Conservation (phyloP, 2,797 vertebrate species). For the Catharus ustulatus region DNA sequence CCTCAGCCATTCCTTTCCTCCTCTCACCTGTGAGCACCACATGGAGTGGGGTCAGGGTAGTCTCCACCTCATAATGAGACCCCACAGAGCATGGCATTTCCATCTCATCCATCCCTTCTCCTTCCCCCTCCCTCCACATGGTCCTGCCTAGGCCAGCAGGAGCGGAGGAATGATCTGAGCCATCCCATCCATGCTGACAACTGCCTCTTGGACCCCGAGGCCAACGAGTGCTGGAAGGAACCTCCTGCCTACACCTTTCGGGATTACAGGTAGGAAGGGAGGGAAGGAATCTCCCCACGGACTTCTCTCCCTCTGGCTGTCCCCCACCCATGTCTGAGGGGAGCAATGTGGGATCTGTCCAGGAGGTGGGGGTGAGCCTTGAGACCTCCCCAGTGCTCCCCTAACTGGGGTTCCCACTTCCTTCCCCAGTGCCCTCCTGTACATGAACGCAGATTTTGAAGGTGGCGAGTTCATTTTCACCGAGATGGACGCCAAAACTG, state of each 20-base stretch:
- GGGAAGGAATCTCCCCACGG: neutral
- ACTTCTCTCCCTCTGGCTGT: neutral
- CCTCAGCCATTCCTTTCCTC: neutral
- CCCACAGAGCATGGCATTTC: neutral
- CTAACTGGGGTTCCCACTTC: neutral
- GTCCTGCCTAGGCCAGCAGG: constrained; percentile 87
- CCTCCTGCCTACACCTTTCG: constrained; percentile 94
- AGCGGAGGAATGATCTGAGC: constrained; percentile 92
- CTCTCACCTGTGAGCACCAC: neutral
- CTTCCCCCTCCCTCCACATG: neutral
- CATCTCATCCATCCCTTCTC: constrained; percentile 38
- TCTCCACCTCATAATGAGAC: neutral
- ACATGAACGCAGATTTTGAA: constrained; percentile 95
- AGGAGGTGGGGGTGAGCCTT: neutral
- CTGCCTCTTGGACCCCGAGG: constrained; percentile 93
- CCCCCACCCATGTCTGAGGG: accelerated
- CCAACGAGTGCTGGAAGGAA: constrained; percentile 95
- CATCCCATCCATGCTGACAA: constrained; percentile 98
- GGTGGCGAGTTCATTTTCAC: constrained; percentile 98
- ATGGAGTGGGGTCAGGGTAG: accelerated
- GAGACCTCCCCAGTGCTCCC: neutral
- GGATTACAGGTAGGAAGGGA: constrained; percentile 89
- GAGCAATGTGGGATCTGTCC: neutral
- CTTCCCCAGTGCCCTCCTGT: constrained; percentile 87
- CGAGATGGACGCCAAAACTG: constrained; percentile 94